Evolutionary conservation across 2,113 vertebrate species (phyloP).

Genomic region (Peucedramus taeniatus): DNA sequence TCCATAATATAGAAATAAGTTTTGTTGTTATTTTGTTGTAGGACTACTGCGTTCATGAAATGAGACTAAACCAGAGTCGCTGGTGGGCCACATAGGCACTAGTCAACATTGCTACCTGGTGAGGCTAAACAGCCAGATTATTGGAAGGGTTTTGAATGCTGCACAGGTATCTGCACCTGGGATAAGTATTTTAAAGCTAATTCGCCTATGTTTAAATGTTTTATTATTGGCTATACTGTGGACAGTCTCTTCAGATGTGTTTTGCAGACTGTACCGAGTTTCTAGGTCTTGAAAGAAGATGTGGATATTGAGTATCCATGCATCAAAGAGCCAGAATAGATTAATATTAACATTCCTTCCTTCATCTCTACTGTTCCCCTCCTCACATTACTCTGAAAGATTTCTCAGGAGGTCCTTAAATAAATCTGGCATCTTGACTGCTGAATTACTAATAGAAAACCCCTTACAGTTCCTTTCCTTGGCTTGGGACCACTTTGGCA

Average conservation of each 20-base stretch:
- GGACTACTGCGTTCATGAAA: accelerated
- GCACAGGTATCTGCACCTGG: neutral
- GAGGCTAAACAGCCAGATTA: neutral
- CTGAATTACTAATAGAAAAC: neutral
- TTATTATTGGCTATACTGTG: neutral
- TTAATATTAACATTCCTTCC: neutral
- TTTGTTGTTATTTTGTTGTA: neutral
- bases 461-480: accelerated
- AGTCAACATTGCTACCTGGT: neutral
- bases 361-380: neutral
- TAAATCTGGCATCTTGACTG: neutral
- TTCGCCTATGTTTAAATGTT: accelerated
- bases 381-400: neutral
- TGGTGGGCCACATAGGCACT: accelerated
- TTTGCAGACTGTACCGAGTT: neutral
- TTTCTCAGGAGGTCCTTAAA: neutral
- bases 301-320: neutral
- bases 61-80: neutral
- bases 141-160: neutral
- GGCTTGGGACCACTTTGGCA: neutral
- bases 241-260: neutral
- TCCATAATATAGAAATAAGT: neutral
- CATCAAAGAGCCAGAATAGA: neutral
- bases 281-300: neutral
- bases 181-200: neutral